Evolutionary conservation across 2,888 invertebrate genomes (phyloP), one percentile per base, ranked within the genome.

Genomic region (Lasioglossum figueresi): DNA sequence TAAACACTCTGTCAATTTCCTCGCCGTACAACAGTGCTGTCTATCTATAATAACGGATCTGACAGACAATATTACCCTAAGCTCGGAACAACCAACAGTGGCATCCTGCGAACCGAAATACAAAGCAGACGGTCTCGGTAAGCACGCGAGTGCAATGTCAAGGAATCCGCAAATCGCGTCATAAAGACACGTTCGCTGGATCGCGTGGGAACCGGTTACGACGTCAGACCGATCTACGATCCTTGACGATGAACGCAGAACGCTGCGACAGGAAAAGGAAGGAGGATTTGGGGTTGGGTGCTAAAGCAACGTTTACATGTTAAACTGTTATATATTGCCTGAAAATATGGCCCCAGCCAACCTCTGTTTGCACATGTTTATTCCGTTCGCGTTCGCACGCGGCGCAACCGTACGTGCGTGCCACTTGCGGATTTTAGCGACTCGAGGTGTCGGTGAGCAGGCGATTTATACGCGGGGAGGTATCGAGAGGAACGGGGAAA

Each of bases 271-370:
- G 23, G 14, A 52, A 31, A 68, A 77, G 70, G 70, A 52, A 19
- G 23, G 23, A 52, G 48, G 48, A 52, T 52, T 23, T 23, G 8
- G 23, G 6, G 23, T 0, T 6, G 48, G 6, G 5, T 5, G 48
- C 8, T 23, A 8, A 23, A 82, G 84, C 76, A 85, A 84, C 84
- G 86, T 91, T 90, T 88, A 85, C 86, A 87, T 87, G 89, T 84
- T 90, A 91, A 91, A 87, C 88, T 85, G 88, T 89, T 86, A 85
- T 90, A 80, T 88, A 88, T 88, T 85, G 85, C 79, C 63, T 27
- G 66, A 74, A 80, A 84, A 56, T 56, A 83, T 88, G 91, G 90
- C 88, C 79, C 66, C 76, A 66, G 88, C 88, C 90, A 91, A 84
- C 70, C 70, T 76, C 76, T 73, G 40, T 66, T n/a, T 68, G 76